These are phyloP conservation scores for Oenanthe melanoleuca DNA, from an alignment of 2,113 vertebrate genomes.

Conservation along the genomic window DNA sequence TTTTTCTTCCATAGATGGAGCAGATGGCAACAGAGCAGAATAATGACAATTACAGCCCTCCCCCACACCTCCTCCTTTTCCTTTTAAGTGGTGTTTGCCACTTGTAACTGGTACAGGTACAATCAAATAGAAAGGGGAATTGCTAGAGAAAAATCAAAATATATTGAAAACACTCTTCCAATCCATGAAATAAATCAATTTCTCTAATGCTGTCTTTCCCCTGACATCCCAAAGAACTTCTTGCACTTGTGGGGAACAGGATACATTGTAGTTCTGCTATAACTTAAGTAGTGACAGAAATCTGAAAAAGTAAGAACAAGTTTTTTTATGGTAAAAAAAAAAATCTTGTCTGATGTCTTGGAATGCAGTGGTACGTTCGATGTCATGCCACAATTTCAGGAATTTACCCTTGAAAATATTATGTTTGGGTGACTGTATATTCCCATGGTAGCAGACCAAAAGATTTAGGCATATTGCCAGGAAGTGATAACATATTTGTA, in stretches of 20 bases:
- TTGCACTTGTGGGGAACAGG: not conserved
- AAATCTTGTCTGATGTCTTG: not conserved
- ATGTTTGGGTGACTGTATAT: fast-evolving
- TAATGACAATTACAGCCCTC: slow-evolving; percentile 14
- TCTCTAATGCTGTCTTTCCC: not conserved
- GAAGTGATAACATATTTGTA: not conserved
- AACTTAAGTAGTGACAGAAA: not conserved
- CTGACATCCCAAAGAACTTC: not conserved
- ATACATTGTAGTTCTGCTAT: not conserved
- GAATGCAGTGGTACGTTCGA: not conserved
- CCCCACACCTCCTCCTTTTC: not conserved
- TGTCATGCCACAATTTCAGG: not conserved
- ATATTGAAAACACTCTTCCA: slow-evolving; percentile 8
- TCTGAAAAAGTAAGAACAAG: not conserved
- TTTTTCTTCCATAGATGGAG: slow-evolving; percentile 26
- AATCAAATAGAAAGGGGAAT: slow-evolving; percentile 35
- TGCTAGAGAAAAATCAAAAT: slow-evolving; percentile 32
- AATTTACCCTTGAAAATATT: not conserved
- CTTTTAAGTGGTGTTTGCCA: slow-evolving; percentile 2
- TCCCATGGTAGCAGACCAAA: not conserved
- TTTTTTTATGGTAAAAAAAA: not conserved
- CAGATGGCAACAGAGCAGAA: slow-evolving; percentile 7
- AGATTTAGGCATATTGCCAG: not conserved
- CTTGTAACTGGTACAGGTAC: not conserved
- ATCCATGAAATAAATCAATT: slow-evolving; percentile 25